Percentiles rank a stretch among this genome's conserved stretches.
phyloP scores from a whole-genome alignment of 2,797 vertebrate genomes.

The Sebastes oblongus region DNA sequence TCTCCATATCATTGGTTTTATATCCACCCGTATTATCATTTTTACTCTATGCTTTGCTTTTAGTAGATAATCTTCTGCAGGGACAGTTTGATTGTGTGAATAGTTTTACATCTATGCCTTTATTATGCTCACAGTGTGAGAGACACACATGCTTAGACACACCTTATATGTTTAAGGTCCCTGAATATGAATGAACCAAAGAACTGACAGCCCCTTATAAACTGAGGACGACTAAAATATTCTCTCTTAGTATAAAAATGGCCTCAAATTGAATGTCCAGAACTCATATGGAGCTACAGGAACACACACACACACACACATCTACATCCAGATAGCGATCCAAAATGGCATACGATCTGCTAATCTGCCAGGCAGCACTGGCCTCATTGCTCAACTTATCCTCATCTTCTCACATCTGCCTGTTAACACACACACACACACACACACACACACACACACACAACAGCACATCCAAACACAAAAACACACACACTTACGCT shows the following conservation, averaged over 20 bases:
- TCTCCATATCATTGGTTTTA: slow-evolving; percentile 21
- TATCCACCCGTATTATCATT: neutral
- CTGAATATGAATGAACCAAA: neutral
- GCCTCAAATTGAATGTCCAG: neutral
- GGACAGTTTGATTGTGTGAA: neutral
- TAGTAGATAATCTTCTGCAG: neutral
- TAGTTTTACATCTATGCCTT: neutral
- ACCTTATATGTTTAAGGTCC: neutral
- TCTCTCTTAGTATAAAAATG: neutral
- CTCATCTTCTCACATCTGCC: slow-evolving; percentile 75
- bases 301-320: neutral
- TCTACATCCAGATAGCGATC: slow-evolving; percentile 41
- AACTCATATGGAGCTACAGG: neutral
- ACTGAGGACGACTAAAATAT: neutral
- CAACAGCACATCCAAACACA: slow-evolving; percentile 2
- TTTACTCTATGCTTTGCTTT: neutral
- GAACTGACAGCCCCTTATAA: neutral
- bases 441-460: neutral
- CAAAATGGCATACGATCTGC: slow-evolving; percentile 68
- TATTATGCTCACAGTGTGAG: neutral
- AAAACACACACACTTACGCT: slow-evolving; percentile 1
- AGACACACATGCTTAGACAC: neutral
- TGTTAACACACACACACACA: neutral
- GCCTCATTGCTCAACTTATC: slow-evolving; percentile 71
- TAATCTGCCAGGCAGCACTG: slow-evolving; percentile 73